Conservation (phyloP, 1,140 invertebrate species). For the Euborellia annulipes region DNA sequence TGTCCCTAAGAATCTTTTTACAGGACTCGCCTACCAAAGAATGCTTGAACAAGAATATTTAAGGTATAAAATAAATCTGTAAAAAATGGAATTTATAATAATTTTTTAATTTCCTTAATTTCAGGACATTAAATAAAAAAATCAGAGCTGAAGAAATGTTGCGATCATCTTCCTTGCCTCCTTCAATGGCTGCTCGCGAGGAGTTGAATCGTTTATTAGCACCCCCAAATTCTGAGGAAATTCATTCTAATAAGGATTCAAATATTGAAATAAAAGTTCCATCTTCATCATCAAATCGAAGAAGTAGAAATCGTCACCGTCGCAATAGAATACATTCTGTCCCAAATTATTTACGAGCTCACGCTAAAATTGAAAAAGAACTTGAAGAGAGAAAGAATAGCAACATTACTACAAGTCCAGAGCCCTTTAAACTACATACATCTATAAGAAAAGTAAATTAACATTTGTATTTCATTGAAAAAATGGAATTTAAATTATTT, state of each 20-base stretch:
- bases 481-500: too few species aligned
- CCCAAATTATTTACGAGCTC: slow-evolving; percentile 12
- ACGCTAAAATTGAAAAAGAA: slow-evolving; percentile 22
- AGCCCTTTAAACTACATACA: slow-evolving; percentile 32
- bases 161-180: slow-evolving; percentile 43
- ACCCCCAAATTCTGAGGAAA: neutral
- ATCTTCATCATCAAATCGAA: slow-evolving; percentile 27
- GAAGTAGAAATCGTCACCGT: slow-evolving; percentile 26
- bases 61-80: too few species aligned
- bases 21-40: slow-evolving; percentile 48
- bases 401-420: slow-evolving; percentile 35
- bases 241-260: neutral
- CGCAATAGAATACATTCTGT: slow-evolving; percentile 21
- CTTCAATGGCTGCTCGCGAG: slow-evolving; percentile 48
- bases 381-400: slow-evolving; percentile 27
- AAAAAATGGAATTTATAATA: too few species aligned
- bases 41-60: slow-evolving; percentile 54
- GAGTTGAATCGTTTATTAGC: slow-evolving; percentile 20
- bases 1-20: slow-evolving; percentile 48
- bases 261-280: neutral
- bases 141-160: slow-evolving; percentile 50
- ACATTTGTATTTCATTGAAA: slow-evolving; percentile 13
- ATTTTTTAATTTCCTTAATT: too few species aligned
- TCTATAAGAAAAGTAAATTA: slow-evolving; percentile 26
- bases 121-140: slow-evolving; percentile 46